Conservation (phyloP, 2,888 invertebrate genomes). For the Didymodactylos carnosus region DNA sequence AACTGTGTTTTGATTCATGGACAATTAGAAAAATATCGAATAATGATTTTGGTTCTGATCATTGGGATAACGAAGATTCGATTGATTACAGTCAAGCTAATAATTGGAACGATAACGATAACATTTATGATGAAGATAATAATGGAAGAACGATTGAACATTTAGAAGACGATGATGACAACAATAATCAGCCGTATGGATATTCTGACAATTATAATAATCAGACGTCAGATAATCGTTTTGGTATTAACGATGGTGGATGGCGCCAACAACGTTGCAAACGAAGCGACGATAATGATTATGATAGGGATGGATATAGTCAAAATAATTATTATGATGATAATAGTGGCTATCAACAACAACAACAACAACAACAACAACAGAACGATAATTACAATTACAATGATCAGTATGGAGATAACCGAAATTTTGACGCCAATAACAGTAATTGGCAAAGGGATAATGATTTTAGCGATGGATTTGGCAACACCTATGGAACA, state of each 20-base stretch:
- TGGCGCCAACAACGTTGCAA: background rate
- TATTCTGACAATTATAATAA: background rate
- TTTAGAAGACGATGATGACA: background rate
- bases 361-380: background rate
- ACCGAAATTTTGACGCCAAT: too few relatives aligned
- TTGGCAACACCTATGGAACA: too few relatives aligned
- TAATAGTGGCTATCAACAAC: background rate
- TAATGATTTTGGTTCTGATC: background rate
- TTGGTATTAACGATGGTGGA: background rate
- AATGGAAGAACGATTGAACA: background rate
- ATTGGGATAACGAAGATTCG: background rate
- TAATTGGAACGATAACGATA: background rate
- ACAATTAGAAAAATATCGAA: background rate
- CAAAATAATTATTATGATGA: background rate
- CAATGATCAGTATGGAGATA: too few relatives aligned
- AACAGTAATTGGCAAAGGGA: too few relatives aligned
- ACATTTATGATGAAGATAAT: background rate
- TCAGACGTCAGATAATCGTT: background rate
- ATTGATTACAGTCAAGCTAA: background rate
- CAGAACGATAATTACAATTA: too few relatives aligned
- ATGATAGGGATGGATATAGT: background rate
- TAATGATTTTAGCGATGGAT: too few relatives aligned
- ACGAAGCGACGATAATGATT: background rate
- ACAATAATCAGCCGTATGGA: background rate
- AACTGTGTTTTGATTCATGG: background rate